A percentile compares a stretch with the other conserved stretches of the same genome.
Evolutionary conservation across 2,113 vertebrate genomes (phyloP).

Genomic region (Haemorhous mexicanus): DNA sequence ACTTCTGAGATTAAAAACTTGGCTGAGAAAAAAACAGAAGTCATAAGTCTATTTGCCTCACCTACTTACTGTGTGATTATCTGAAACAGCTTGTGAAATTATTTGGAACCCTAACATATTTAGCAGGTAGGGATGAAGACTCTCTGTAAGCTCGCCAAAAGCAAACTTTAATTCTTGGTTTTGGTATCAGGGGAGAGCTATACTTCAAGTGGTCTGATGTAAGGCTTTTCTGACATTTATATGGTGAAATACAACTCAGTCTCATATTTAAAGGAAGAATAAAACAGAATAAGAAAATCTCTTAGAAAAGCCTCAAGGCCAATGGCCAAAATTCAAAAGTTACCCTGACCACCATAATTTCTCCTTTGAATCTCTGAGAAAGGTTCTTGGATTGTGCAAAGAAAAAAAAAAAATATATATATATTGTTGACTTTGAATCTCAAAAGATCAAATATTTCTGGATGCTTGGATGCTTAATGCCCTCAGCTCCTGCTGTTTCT

Average conservation of each 20-base stretch:
- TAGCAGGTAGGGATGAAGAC: slow-evolving; percentile 11
- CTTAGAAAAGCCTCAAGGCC: background rate
- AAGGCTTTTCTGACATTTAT: slow-evolving; percentile 20
- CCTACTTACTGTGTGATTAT: slow-evolving; percentile 44
- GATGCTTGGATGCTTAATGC: background rate
- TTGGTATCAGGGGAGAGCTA: background rate
- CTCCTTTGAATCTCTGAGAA: background rate
- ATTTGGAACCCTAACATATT: slow-evolving; percentile 28
- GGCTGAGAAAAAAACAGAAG: background rate
- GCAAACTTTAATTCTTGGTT: background rate
- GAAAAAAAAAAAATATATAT: background rate
- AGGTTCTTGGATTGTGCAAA: background rate
- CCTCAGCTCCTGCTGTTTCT: background rate
- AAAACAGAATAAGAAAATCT: background rate
- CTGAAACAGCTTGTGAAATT: slow-evolving; percentile 46
- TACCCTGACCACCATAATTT: background rate
- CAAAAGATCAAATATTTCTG: background rate
- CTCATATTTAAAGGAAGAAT: background rate
- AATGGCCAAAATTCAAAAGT: background rate
- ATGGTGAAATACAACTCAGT: background rate
- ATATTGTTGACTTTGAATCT: background rate
- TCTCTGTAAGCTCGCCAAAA: background rate
- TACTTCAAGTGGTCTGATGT: background rate
- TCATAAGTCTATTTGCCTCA: slow-evolving; percentile 53
- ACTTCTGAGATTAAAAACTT: slow-evolving; percentile 14